Conservation (phyloP, 2,113 vertebrate genomes). For the Callopanchax toddi region DNA sequence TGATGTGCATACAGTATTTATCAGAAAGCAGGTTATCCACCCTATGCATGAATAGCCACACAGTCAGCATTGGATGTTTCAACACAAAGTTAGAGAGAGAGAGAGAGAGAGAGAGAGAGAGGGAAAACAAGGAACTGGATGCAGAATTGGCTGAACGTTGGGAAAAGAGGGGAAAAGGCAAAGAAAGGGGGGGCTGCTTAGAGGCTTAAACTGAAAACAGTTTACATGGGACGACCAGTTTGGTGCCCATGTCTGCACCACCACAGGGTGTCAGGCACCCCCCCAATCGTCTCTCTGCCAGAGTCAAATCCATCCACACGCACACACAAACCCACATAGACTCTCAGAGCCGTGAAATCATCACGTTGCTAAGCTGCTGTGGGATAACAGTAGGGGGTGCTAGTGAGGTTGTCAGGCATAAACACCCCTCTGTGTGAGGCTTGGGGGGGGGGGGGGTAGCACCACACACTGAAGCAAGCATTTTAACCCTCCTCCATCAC, state of each 20-base stretch:
- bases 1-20: conserved; percentile 49
- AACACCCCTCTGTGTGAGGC: conserved; percentile 28
- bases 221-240: conserved; percentile 38
- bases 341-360: conserved; percentile 34
- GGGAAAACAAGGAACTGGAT: background rate
- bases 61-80: background rate
- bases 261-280: conserved; percentile 36
- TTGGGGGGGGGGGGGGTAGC: conserved; percentile 1
- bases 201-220: conserved; percentile 40
- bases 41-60: background rate
- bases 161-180: background rate
- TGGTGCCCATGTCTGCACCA: conserved; percentile 40
- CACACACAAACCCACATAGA: conserved; percentile 23
- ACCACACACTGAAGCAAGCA: conserved; percentile 25
- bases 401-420: conserved; percentile 56
- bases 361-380: conserved; percentile 44
- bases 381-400: conserved; percentile 65
- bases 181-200: background rate
- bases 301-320: conserved; percentile 1
- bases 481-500: background rate
- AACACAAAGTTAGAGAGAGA: conserved; percentile 1
- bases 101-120: background rate
- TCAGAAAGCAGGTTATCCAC: conserved; percentile 20
- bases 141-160: background rate
- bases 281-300: conserved; percentile 23